Evolutionary conservation across 2,113 vertebrate species (phyloP), one percentile per base, ranked within the genome.

Genomic region (Tragelaphus imberbis): DNA sequence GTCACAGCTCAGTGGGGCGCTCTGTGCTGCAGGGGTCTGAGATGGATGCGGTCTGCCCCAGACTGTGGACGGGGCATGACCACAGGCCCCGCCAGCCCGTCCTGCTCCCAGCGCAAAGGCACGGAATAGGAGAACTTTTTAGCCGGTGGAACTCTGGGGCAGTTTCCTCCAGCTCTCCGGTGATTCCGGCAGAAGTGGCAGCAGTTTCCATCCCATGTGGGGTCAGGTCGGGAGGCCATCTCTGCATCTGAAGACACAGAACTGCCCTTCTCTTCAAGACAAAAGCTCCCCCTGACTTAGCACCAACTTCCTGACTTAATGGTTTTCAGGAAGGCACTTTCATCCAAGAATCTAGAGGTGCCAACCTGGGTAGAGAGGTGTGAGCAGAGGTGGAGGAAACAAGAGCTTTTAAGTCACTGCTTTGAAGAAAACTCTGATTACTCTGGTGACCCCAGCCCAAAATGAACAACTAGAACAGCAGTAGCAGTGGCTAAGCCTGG

Each of bases 1-100:
- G 6, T n/a, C 21, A 11, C 36, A 23, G 51, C 33, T 44, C 19
- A 65, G 56, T 3, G 0, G 0, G n/a, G 30, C 0, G 1, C 8
- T 65, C 49, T 65, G n/a, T 11, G 36, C n/a, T 58, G 9, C 13
- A 19, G 40, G 40, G 61, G 44, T 6, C 53, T 27, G 13, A 8
- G 3, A 53, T 10, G 13, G 63, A 47, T 5, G 0, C 5, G 3
- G 27, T 47, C 33, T 68, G 36, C 12, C 3, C 19, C 4, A 30
- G 71, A 44, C 17, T 0, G 11, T 3, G 13, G 21, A 49, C 1
- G 0, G 49, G 82, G 6, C 40, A 19, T 11, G 21, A n/a, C 30
- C 4, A 19, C 25, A 7, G 86, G 3, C 40, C 87, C 17, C 4
- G 1, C 17, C 5, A 1, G 44, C 17, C 7, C 0, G 8, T 47